Conservation (phyloP, 2,113 vertebrate genomes). For the Nesoenas mayeri region DNA sequence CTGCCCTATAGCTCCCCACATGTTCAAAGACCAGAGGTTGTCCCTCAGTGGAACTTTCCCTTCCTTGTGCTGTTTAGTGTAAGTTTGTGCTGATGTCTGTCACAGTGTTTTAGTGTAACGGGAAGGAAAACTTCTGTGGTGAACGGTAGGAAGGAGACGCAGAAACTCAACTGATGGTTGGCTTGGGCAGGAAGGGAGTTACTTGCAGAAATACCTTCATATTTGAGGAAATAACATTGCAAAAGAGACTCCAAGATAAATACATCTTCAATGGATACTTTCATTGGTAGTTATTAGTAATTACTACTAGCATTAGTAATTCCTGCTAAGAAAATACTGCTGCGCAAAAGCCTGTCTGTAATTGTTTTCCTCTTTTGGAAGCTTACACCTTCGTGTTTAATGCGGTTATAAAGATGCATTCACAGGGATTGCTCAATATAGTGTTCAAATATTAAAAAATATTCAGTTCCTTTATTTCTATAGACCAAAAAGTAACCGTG, state of each 20-base stretch:
- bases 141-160: not conserved
- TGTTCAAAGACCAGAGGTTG: not conserved
- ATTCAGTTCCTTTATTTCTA: not conserved
- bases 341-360: not conserved
- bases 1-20: not conserved
- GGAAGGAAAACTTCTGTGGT: not conserved
- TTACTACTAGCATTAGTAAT: not conserved
- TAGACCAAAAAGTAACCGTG: not conserved
- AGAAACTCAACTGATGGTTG: too few species aligned
- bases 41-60: not conserved
- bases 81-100: not conserved
- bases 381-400: not conserved
- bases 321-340: not conserved
- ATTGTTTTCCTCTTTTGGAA: not conserved
- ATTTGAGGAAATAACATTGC: not conserved
- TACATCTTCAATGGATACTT: not conserved
- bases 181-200: not conserved
- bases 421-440: not conserved
- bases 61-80: not conserved
- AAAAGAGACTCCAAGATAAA: not conserved
- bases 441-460: not conserved
- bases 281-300: not conserved
- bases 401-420: not conserved
- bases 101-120: not conserved
- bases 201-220: not conserved